Conservation (phyloP, 2,888 invertebrate species). For the Cosmia pyralina region DNA sequence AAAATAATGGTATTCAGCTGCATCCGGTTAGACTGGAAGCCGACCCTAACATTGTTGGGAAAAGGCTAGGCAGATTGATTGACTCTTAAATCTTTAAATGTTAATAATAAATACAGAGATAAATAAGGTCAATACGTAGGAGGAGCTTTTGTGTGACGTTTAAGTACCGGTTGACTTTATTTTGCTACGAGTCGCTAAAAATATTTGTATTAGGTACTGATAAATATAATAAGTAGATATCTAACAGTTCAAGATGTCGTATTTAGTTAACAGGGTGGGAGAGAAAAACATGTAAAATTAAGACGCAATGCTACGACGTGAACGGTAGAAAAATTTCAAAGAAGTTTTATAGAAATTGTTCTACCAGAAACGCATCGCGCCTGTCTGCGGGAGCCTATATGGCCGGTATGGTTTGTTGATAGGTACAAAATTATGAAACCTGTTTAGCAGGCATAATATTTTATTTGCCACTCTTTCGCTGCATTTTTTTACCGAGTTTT, state of each 20-base stretch:
- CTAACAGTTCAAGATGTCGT: not conserved
- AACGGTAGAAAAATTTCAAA: no score
- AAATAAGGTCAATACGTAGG: conserved; percentile 3
- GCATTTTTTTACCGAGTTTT: not conserved
- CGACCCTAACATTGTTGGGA: no score
- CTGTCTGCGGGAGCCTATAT: no score
- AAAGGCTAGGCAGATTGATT: no score
- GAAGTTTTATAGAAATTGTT: no score
- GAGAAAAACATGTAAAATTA: not conserved
- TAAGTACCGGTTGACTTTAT: not conserved
- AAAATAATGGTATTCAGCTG: no score
- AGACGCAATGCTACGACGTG: no score
- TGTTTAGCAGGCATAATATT: no score
- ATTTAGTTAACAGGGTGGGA: not conserved
- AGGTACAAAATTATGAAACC: no score
- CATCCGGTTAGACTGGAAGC: no score
- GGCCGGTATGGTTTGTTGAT: no score
- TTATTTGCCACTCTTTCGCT: not conserved
- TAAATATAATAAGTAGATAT: not conserved
- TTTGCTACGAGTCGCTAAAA: not conserved
- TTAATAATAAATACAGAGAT: conserved; percentile 1
- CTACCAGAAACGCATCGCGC: no score
- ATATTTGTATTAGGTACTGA: not conserved
- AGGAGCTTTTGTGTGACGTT: conserved; percentile 3
- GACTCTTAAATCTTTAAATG: not conserved